Evolutionary conservation across 2,113 vertebrate genomes (phyloP).

Genomic region (Neotoma lepida): DNA sequence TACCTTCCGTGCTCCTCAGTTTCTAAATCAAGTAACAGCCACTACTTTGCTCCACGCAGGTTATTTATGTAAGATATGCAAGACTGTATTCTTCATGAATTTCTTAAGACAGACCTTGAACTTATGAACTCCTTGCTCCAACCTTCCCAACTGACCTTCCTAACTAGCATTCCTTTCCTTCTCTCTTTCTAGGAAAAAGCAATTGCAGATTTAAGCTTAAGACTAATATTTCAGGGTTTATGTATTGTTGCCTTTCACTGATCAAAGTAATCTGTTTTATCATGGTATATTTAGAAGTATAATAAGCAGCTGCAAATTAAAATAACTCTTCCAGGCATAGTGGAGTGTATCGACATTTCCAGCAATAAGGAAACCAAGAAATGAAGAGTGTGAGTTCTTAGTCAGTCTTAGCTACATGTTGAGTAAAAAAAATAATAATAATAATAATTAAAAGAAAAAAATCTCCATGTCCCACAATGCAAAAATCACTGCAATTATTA

Average conservation of each 20-base stretch:
- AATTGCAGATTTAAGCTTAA: constrained; percentile 19
- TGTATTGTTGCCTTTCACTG: background rate
- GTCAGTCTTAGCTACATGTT: background rate
- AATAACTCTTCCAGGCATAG: too few species aligned
- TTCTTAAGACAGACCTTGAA: background rate
- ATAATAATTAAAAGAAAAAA: background rate
- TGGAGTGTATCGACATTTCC: too few species aligned
- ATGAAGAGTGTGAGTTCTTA: background rate
- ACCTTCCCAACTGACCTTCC: background rate
- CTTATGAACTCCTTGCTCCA: background rate
- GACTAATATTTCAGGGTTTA: background rate
- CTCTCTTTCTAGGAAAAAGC: background rate
- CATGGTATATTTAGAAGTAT: background rate
- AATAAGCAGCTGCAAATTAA: background rate
- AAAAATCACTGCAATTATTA: background rate
- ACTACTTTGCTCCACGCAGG: background rate
- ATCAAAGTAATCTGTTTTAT: background rate
- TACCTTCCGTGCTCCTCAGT: background rate
- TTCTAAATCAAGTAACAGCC: background rate
- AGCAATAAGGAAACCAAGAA: background rate
- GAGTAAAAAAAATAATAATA: background rate
- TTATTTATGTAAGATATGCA: background rate
- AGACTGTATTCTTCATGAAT: constrained; percentile 25
- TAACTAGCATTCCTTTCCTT: background rate
- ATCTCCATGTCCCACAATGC: background rate